These are phyloP conservation scores for Conistra vaccinii DNA, from an alignment of 2,888 invertebrate genomes.

Conservation along the genomic window DNA sequence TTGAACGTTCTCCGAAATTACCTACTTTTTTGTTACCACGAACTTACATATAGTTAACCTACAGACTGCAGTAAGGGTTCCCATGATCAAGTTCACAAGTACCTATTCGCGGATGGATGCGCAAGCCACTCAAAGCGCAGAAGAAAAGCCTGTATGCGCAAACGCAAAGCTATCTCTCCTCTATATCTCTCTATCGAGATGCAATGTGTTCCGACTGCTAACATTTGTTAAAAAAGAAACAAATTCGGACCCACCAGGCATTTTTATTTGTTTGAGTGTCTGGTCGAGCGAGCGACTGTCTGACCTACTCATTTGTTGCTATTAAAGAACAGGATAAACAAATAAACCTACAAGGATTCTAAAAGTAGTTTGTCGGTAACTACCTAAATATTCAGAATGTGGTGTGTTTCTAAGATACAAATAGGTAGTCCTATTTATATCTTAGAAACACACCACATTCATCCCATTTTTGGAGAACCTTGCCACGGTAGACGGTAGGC, in stretches of 20 bases:
- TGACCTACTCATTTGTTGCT: slow-evolving; percentile 15
- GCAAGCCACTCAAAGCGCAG: background rate
- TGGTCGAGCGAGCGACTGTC: background rate
- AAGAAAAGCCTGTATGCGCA: background rate
- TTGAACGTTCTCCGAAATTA: too few relatives aligned
- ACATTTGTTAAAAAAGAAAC: background rate
- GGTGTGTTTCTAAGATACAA: background rate
- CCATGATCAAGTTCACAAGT: background rate
- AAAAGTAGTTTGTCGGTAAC: slow-evolving; percentile 7
- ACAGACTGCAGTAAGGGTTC: too few relatives aligned
- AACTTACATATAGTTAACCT: background rate
- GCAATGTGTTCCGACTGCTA: background rate
- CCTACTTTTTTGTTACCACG: too few relatives aligned
- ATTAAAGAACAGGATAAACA: slow-evolving; percentile 18
- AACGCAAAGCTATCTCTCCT: background rate
- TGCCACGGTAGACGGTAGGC: too few relatives aligned
- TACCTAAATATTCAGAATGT: slow-evolving; percentile 17
- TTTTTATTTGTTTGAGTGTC: slow-evolving; percentile 15
- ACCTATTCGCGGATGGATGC: background rate
- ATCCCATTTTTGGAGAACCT: too few relatives aligned
- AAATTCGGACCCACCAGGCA: background rate
- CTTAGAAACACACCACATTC: too few relatives aligned
- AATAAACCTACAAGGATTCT: slow-evolving; percentile 19
- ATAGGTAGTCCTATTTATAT: too few relatives aligned
- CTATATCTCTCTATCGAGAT: background rate